Conservation (phyloP, 2,888 invertebrate species). For the Galeruca laticollis region DNA sequence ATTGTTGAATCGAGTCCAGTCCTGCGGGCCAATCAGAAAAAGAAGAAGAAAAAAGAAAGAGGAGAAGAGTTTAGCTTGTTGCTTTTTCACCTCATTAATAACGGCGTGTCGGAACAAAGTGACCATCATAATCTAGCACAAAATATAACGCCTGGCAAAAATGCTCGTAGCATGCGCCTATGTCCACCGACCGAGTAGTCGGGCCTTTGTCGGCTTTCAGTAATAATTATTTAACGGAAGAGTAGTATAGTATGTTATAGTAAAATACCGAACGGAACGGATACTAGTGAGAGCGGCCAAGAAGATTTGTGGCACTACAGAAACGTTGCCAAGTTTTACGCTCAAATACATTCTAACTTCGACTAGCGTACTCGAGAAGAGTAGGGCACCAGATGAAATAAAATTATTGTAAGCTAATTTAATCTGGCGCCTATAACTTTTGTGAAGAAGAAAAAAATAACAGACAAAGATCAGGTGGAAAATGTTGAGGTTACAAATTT, state of each 20-base stretch:
- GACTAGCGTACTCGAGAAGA: too few species aligned
- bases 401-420: too few species aligned
- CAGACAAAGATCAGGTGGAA: too few species aligned
- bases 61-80: constrained; percentile 24
- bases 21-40: not conserved
- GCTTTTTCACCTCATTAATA: constrained; percentile 38
- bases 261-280: constrained; percentile 38
- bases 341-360: not conserved
- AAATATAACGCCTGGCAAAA: constrained; percentile 44
- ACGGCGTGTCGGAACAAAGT: constrained; percentile 37
- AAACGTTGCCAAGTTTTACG: constrained; percentile 30
- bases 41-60: not conserved
- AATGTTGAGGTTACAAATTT: too few species aligned
- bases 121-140: constrained; percentile 42
- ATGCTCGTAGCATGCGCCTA: constrained; percentile 44
- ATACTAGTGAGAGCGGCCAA: constrained; percentile 36
- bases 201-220: constrained; percentile 41
- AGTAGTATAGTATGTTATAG: constrained; percentile 49
- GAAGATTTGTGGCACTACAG: constrained; percentile 21
- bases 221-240: constrained; percentile 51
- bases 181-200: constrained; percentile 27
- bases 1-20: constrained; percentile 5
- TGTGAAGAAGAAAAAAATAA: too few species aligned
- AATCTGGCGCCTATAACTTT: too few species aligned
- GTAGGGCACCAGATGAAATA: too few species aligned